Evolutionary conservation across 2,888 invertebrate species (phyloP).

Genomic region (Drosophila macrospina): DNA sequence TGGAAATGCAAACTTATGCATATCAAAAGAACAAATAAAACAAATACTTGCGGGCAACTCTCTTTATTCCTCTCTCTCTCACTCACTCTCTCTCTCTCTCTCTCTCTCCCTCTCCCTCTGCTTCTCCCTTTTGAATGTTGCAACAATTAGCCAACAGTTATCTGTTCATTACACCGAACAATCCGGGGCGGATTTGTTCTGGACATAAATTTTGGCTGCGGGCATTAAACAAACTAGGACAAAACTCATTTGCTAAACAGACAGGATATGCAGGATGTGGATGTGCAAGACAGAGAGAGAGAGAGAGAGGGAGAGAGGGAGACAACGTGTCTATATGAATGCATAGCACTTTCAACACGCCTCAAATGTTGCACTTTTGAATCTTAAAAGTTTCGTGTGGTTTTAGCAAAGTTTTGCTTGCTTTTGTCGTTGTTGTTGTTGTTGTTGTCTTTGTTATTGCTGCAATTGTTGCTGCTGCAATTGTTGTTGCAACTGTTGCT

Average conservation of each 20-base stretch:
- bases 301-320: neutral
- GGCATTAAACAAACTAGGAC: slow-evolving; percentile 76
- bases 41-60: slow-evolving; percentile 31
- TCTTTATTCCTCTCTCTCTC: neutral
- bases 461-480: slow-evolving; percentile 24
- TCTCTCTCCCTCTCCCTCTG: neutral
- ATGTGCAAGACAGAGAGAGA: neutral
- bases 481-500: slow-evolving; percentile 18
- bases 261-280: slow-evolving; percentile 63
- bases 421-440: slow-evolving; percentile 35
- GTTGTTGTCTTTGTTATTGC: slow-evolving; percentile 30
- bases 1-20: slow-evolving; percentile 36
- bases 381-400: slow-evolving; percentile 73
- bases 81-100: neutral
- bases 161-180: slow-evolving; percentile 78
- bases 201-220: slow-evolving; percentile 65
- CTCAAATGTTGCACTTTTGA: slow-evolving; percentile 76
- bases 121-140: slow-evolving; percentile 30
- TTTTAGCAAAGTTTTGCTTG: slow-evolving; percentile 64
- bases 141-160: slow-evolving; percentile 79
- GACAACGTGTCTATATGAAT: neutral
- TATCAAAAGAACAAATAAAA: slow-evolving; percentile 27
- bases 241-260: slow-evolving; percentile 78
- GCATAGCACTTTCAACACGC: slow-evolving; percentile 62
- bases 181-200: slow-evolving; percentile 44